Conservation (phyloP, 2,888 invertebrate species). For the Andrena trimmerana region DNA sequence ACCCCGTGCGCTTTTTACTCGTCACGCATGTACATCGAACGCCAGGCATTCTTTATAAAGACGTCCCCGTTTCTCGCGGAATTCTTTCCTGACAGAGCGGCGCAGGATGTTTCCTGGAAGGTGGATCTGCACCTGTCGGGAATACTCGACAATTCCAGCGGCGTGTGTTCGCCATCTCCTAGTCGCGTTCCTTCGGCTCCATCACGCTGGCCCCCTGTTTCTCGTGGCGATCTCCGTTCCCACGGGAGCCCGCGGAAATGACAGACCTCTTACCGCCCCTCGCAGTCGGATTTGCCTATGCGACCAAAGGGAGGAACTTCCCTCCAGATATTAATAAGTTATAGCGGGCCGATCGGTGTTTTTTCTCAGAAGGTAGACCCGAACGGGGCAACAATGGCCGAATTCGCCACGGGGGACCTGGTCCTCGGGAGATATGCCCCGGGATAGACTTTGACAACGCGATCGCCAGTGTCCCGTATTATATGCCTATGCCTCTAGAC, state of each 20-base stretch:
- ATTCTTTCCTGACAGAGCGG: conserved; percentile 55
- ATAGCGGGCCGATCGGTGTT: conserved; percentile 81
- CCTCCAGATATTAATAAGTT: conserved; percentile 84
- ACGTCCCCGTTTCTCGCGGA: conserved; percentile 58
- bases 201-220: conserved; percentile 2
- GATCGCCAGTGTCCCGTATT: conserved; percentile 75
- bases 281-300: conserved; percentile 63
- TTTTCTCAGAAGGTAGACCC: conserved; percentile 74
- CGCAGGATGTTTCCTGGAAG: conserved; percentile 76
- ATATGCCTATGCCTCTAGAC: conserved; percentile 66
- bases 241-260: conserved; percentile 63
- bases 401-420: conserved; percentile 80
- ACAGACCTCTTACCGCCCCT: conserved; percentile 18
- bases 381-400: conserved; percentile 78
- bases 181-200: conserved; percentile 41
- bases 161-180: conserved; percentile 41
- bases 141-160: conserved; percentile 34
- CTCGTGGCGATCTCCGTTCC: conserved; percentile 44
- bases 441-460: conserved; percentile 84
- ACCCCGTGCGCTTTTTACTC: conserved; percentile 28
- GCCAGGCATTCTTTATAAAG: conserved; percentile 56
- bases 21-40: conserved; percentile 28
- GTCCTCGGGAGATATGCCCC: conserved; percentile 67
- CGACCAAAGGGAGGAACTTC: conserved; percentile 61
- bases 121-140: conserved; percentile 66